Evolutionary conservation across 2,888 invertebrate genomes (phyloP).

Genomic region (Melanotus villosus): DNA sequence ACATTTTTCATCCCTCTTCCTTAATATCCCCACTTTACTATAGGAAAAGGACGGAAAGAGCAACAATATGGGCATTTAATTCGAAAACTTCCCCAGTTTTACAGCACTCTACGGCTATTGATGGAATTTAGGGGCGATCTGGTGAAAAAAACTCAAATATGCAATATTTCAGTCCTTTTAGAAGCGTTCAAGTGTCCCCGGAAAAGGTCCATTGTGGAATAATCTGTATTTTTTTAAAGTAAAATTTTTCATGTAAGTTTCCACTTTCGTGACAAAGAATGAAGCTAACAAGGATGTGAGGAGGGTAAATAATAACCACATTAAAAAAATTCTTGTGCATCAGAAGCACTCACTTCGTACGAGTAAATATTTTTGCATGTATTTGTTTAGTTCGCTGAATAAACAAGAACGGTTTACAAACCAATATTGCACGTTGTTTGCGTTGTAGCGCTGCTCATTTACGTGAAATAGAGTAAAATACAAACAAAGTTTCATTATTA

Average conservation of each 20-base stretch:
- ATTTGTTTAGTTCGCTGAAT: conserved; percentile 31
- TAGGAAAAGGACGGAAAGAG: conserved; percentile 26
- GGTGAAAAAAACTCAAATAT: conserved; percentile 38
- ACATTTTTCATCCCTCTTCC: conserved; percentile 39
- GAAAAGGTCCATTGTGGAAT: conserved; percentile 21
- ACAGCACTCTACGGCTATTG: conserved; percentile 32
- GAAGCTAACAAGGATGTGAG: too few relatives aligned
- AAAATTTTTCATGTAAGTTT: too few relatives aligned
- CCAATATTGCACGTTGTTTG: conserved; percentile 37
- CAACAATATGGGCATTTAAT: conserved; percentile 30
- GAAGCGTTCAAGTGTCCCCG: neutral
- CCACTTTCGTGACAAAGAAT: too few relatives aligned
- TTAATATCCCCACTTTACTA: conserved; percentile 25
- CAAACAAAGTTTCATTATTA: conserved; percentile 39
- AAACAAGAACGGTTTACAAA: conserved; percentile 28
- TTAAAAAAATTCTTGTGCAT: too few relatives aligned
- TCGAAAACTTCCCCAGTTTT: conserved; percentile 28
- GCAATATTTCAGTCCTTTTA: conserved; percentile 31
- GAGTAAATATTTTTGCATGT: conserved; percentile 17
- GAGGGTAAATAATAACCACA: too few relatives aligned
- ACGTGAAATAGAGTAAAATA: conserved; percentile 27
- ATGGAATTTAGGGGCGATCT: conserved; percentile 39
- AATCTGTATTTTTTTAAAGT: neutral
- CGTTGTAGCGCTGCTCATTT: conserved; percentile 31
- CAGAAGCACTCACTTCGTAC: neutral